Base-by-base conservation (phyloP, 2,113 vertebrate genomes). In the Melanerpes formicivorus region DNA sequence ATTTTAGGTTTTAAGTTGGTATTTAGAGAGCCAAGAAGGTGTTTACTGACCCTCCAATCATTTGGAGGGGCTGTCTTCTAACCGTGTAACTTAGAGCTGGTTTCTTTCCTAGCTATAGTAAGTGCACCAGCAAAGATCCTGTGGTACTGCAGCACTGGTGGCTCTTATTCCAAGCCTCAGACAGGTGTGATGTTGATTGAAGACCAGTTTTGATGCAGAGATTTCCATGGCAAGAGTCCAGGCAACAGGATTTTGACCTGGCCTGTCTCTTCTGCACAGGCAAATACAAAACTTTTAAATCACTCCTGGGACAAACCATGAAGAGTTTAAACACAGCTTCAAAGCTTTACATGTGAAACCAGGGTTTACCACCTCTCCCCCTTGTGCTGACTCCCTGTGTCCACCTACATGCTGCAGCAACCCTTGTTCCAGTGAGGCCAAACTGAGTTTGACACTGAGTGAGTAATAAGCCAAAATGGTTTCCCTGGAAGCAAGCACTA, bases 141-240 rank as follows among this genome's bases (percentile, higher is more conserved):
- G 8, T 29, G 56, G 32, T 5, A 30, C 59, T 32, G 72, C 64
- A 85, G 59, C 2, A 1, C 25, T 42, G 3, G 9, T 8, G 59
- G 17, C 22, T 63, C 19, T 55, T 64, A n/a, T 29, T 75, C 26
- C 40, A 87, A 26, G 34, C 3, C n/a, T 3, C 6, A 67, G 18
- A n/a, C 29, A 52, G 32, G 14, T 2, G 3, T 10, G 15, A 75
- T 7, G 9, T 9, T 13, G 3, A 0, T 0, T 50, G 21, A 50
- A 50, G 19, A 19, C 19, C 48, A 1, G 69, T 30, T 80, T 69
- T 75, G 29, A 50, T 58, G 13, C 25, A 73, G 60, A 64, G 65
- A 18, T 54, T 54, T 37, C 14, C 30, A 37, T 6, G 73, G 5
- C 8, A 55, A 37, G 21, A 46, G 27, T 32, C 34, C 52, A 63